These are phyloP conservation scores for Luidia sarsii DNA, from an alignment of 53 echinoderm and acorn worm genomes.

Conservation along the genomic window DNA sequence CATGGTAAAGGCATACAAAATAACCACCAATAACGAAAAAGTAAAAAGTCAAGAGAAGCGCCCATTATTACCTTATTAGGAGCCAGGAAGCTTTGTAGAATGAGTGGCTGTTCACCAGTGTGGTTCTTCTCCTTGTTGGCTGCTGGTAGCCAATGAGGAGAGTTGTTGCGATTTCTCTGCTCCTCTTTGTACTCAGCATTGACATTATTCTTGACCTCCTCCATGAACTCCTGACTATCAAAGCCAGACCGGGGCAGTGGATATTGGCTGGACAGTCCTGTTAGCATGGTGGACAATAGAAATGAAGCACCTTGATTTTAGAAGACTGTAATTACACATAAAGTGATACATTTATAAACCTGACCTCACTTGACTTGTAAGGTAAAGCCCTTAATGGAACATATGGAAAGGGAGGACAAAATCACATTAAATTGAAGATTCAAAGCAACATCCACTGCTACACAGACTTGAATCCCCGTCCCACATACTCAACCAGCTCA, in stretches of 20 bases:
- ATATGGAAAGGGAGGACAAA: no score
- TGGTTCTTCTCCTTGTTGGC: conserved; percentile 82
- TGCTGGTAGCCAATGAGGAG: conserved; percentile 79
- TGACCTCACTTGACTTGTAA: neutral
- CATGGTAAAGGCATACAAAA: no score
- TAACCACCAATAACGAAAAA: no score
- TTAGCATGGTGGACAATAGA: neutral
- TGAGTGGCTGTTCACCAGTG: conserved; percentile 89
- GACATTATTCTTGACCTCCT: conserved; percentile 74
- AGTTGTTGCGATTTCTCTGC: conserved; percentile 51
- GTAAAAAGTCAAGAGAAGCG: no score
- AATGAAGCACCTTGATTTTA: neutral
- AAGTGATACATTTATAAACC: neutral
- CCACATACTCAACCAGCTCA: no score
- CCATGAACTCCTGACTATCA: conserved; percentile 87
- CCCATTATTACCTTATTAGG: conserved; percentile 82
- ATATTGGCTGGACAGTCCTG: conserved; percentile 71
- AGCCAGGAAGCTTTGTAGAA: conserved; percentile 85
- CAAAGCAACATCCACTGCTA: no score
- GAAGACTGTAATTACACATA: neutral
- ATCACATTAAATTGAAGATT: no score
- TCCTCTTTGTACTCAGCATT: conserved; percentile 60
- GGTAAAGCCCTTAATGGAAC: no score
- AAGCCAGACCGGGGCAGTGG: conserved; percentile 77
- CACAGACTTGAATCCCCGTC: no score